Base-by-base conservation (phyloP, 2,113 vertebrate genomes). In the Nothocercus nigrocapillus region DNA sequence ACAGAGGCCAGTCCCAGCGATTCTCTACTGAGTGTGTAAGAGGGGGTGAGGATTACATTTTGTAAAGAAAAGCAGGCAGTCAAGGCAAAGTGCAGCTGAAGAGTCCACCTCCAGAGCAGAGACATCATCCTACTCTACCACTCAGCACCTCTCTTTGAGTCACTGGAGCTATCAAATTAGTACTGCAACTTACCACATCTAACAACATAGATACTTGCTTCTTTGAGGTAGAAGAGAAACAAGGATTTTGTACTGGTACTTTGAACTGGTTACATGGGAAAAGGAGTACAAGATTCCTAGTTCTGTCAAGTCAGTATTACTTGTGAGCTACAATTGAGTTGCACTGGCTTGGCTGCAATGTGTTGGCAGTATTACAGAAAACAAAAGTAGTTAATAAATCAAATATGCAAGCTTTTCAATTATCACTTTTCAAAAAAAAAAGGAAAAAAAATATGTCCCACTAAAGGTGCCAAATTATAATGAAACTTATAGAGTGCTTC, bases 121-220 rank as follows among this genome's bases (percentile, higher is more conserved):
- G 49, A 5, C 32, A n/a, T 21, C 17, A n/a, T 74, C 25, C 36
- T 78, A 20, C n/a, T 40, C 47, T 16, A 6, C 16, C 70, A 34
- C 24, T 82, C 53, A 58, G 32, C 88, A 22, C 27, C 74, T 53
- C 38, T 66, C 36, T 40, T 17, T 1, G 1, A 81, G 19, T 36
- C 22, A 72, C 25, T 62, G 28, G 38, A 54, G 21, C 18, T 27
- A 58, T 3, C 42, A 67, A 40, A 1, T 3, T n/a, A 76, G 5
- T 25, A n/a, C n/a, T 49, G 51, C 0, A 1, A 40, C 40, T 62
- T 87, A 1, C 0, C 32, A 59, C 30, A 8, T n/a, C 2, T n/a
- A 85, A 63, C 8, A 70, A 3, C 13, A 68, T 5, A 58, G 14
- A 69, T 56, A 42, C 15, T 32, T 53, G 14, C 12, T 54, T 61